Evolutionary conservation across 2,797 vertebrate species (phyloP), one percentile per base, ranked within the genome.

Genomic region (Diglossa cyanea): DNA sequence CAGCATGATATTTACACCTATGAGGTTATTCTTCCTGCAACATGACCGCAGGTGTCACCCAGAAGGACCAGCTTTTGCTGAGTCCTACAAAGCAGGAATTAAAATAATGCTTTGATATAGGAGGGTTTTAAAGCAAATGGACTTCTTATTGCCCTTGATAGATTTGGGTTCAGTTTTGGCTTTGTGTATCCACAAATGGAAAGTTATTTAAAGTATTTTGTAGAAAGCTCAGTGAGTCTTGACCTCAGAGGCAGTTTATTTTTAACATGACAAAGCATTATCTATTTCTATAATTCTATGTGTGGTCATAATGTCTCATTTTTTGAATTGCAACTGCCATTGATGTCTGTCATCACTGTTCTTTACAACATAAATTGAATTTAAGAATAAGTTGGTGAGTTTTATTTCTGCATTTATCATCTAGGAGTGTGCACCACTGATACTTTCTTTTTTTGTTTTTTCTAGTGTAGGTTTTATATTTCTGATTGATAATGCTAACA

Each of bases 1-100:
- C 91, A 97, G 93, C 90, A 84, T 87, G 47, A 92, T 96, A 60
- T 71, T 96, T 93, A 86, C 30, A 88, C 86, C 48, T 77, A 24
- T 48, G 87, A 97, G 92, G 91, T 97, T 88, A 81, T 75, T 76
- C n/a, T 88, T 96, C 85, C 83, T 96, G 73, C 58, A 75, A 21
- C 66, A 44, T 94, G 94, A 94, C 94, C 1, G 8, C 66, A 72
- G 57, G 45, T 60, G 53, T 94, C 80, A 91, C 78, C 85, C 57
- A 74, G 82, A 96, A 96, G 73, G 61, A 85, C 33, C 67, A 86
- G 42, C 21, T 94, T 97, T 94, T 97, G 91, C 94, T 90, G 89
- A 97, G 62, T 79, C 87, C 77, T 85, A 54, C 76, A 92, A 80
- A 88, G 33, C 61, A 88, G 71, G 71, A 91, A 88, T 88, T 97